Percentiles rank a stretch among this genome's conserved stretches.
These are phyloP conservation scores for Germaria angustata DNA, from an alignment of 2,888 invertebrate genomes.

Conservation along the genomic window DNA sequence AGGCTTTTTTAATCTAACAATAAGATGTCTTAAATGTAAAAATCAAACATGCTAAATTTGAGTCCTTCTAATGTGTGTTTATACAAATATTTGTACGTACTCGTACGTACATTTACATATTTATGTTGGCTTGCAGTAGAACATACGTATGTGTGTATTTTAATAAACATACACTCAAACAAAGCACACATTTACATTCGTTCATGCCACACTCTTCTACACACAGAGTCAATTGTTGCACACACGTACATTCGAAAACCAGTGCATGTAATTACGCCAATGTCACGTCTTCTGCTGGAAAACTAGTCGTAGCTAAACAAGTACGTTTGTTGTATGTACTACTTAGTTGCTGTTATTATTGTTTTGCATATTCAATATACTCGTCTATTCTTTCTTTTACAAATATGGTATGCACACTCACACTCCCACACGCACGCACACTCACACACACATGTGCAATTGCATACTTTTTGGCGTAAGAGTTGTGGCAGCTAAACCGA, in stretches of 20 bases:
- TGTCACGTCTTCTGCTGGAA: conserved; percentile 49
- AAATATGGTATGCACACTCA: no score
- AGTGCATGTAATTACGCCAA: conserved; percentile 55
- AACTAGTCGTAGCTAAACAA: conserved; percentile 19
- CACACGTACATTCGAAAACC: conserved; percentile 16
- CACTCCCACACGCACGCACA: neutral
- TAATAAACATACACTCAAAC: neutral
- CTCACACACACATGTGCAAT: neutral
- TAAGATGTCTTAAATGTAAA: no score
- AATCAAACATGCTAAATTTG: no score
- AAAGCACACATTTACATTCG: neutral
- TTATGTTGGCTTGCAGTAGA: no score
- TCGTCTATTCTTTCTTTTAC: neutral
- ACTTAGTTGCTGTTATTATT: neutral
- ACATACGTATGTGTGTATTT: no score
- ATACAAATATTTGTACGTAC: no score
- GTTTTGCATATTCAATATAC: conserved; percentile 53
- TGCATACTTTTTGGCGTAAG: conserved; percentile 48
- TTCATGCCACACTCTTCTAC: neutral
- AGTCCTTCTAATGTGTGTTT: no score
- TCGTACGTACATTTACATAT: no score
- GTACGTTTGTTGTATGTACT: conserved; percentile 7
- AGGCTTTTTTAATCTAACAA: no score
- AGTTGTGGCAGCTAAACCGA: conserved; percentile 3
- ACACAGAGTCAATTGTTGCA: conserved; percentile 23